Conservation (phyloP, 1,140 invertebrate genomes). For the Paralvinella palmiformis region DNA sequence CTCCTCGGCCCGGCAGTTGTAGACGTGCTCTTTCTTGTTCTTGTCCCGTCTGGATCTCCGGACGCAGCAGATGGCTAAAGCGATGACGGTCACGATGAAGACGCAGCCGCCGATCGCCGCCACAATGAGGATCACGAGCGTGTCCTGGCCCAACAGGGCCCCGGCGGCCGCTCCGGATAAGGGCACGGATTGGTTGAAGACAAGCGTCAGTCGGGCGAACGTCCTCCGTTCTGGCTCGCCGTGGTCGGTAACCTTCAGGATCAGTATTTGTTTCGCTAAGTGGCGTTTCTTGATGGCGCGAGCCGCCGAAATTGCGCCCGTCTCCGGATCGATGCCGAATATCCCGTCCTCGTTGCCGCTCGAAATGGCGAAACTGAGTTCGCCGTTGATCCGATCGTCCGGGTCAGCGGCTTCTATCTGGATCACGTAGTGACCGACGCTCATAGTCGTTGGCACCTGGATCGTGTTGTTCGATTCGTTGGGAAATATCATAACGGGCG, state of each 20-base stretch:
- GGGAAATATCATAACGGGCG: conserved; percentile 34
- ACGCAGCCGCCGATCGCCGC: not conserved
- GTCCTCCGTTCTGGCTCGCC: not conserved
- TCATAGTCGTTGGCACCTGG: not conserved
- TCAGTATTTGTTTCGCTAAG: not conserved
- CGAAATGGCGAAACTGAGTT: conserved; percentile 27
- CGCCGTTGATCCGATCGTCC: conserved; percentile 30
- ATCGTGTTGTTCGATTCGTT: conserved; percentile 31
- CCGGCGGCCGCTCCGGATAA: not conserved
- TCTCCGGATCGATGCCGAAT: not conserved
- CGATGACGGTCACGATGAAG: conserved; percentile 2
- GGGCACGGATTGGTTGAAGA: conserved; percentile 3
- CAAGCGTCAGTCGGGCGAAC: not conserved
- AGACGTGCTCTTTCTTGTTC: not conserved
- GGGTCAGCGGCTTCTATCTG: conserved; percentile 35
- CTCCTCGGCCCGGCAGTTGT: not conserved
- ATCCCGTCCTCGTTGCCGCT: not conserved
- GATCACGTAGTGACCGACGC: conserved; percentile 12
- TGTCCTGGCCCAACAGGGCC: not conserved
- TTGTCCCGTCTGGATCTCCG: not conserved
- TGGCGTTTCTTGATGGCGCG: not conserved
- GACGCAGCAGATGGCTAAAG: not conserved
- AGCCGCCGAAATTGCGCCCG: not conserved
- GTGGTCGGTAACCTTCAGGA: not conserved
- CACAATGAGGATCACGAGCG: conserved; percentile 2